Evolutionary conservation across 37 sponge, comb jelly and placozoan species (phyloP).

Genomic region (Tethya wilhelma): DNA sequence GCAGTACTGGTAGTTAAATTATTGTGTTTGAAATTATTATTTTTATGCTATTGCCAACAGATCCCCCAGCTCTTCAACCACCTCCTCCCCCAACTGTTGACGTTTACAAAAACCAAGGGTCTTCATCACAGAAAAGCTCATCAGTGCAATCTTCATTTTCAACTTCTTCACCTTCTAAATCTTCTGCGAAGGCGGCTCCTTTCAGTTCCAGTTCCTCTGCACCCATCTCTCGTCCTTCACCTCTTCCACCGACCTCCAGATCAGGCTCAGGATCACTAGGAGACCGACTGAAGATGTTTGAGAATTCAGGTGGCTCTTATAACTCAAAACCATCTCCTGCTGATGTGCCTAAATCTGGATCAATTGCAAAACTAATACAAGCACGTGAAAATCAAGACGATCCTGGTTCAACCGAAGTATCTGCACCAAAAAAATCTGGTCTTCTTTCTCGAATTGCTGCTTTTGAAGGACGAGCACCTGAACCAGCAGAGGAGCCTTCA

Average conservation of each 20-base stretch:
- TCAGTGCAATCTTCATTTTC: not conserved
- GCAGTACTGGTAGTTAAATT: not conserved
- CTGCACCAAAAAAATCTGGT: not conserved
- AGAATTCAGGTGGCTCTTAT: not conserved
- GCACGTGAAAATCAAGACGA: not conserved
- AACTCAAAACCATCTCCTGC: not conserved
- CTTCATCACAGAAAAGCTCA: not conserved
- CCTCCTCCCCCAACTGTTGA: not conserved
- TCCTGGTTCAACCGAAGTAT: not conserved
- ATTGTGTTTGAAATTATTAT: not conserved
- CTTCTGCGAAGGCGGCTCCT: not conserved
- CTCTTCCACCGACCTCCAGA: not conserved
- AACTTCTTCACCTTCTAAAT: not conserved
- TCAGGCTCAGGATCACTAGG: not conserved
- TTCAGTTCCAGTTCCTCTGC: not conserved
- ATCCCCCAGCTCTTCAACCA: not conserved
- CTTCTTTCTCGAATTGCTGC: conserved; percentile 24
- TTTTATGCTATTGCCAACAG: not conserved
- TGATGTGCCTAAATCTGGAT: conserved; percentile 7
- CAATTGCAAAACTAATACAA: not conserved
- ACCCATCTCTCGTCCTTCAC: not conserved
- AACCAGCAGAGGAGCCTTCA: too few relatives aligned
- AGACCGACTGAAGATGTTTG: conserved; percentile 39
- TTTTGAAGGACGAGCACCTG: too few relatives aligned
- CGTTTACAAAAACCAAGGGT: not conserved